phyloP scores from a whole-genome alignment of 2,113 vertebrate species.

The Bagarius yarrelli region DNA sequence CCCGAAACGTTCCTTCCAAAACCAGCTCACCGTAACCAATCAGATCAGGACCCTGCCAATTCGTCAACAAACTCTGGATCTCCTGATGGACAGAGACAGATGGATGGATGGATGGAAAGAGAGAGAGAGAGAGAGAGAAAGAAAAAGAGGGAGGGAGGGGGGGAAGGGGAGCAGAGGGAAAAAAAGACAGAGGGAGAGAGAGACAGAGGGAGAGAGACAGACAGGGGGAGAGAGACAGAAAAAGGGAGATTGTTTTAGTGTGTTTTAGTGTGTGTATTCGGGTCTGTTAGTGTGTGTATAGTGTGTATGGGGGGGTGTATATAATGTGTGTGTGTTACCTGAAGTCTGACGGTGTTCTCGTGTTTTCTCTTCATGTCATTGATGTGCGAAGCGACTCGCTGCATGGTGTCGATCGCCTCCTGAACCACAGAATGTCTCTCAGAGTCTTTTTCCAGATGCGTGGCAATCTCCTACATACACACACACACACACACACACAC shows the following conservation, averaged over 20 bases:
- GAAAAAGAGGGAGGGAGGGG: too few species aligned
- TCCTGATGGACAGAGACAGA: conserved; percentile 72
- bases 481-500: conserved; percentile 33
- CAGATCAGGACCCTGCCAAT: conserved; percentile 97
- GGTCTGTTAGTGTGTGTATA: neutral
- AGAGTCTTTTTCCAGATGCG: conserved; percentile 93
- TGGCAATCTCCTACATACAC: conserved; percentile 87
- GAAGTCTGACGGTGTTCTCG: conserved; percentile 87
- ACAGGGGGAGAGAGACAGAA: too few species aligned
- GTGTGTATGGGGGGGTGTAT: conserved; percentile 10
- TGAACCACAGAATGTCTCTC: conserved; percentile 93
- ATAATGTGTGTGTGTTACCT: conserved; percentile 70
- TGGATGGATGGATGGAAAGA: neutral
- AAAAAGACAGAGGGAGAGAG: too few species aligned
- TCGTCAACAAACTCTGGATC: conserved; percentile 94
- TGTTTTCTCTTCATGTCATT: conserved; percentile 99
- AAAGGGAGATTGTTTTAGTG: too few species aligned
- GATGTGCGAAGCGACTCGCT: conserved; percentile 98
- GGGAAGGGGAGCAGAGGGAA: too few species aligned
- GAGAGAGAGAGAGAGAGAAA: neutral
- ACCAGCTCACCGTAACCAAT: conserved; percentile 94
- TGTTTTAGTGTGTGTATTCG: neutral
- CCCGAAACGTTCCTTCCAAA: conserved; percentile 92
- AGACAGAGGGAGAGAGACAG: too few species aligned
- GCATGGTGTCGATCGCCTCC: conserved; percentile 98